These are phyloP conservation scores for Coreius guichenoti DNA, from an alignment of 2,797 vertebrate genomes.

Conservation along the genomic window DNA sequence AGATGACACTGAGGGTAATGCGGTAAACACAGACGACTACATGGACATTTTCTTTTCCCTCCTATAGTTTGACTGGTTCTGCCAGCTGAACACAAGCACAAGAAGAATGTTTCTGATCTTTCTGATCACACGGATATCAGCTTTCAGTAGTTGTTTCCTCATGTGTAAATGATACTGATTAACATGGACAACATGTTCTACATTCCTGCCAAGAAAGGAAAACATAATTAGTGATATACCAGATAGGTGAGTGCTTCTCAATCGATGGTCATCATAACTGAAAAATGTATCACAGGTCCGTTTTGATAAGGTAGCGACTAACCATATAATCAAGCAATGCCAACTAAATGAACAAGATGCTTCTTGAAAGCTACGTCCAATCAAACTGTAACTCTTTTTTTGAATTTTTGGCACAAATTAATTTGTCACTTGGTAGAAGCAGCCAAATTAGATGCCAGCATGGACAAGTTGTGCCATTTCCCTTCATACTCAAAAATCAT, in stretches of 20 bases:
- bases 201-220: background rate
- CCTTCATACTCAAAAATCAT: too few species aligned
- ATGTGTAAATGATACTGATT: background rate
- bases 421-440: background rate
- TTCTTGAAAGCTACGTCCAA: too few species aligned
- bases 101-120: background rate
- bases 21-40: background rate
- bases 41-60: background rate
- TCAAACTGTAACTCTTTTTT: too few species aligned
- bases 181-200: background rate
- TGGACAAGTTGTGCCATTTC: too few species aligned
- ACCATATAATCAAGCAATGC: background rate
- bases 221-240: background rate
- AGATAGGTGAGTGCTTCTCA: background rate
- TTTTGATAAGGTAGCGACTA: background rate
- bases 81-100: background rate
- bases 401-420: background rate
- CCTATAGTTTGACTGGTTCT: constrained; percentile 8
- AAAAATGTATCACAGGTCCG: background rate
- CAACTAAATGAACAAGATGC: too few species aligned
- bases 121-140: background rate
- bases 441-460: background rate
- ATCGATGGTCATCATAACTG: background rate
- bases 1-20: background rate
- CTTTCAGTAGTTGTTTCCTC: background rate